Percentiles rank a stretch among this genome's conserved stretches.
phyloP scores from a whole-genome alignment of 2,888 invertebrate species.

The Amphipoea oculea region DNA sequence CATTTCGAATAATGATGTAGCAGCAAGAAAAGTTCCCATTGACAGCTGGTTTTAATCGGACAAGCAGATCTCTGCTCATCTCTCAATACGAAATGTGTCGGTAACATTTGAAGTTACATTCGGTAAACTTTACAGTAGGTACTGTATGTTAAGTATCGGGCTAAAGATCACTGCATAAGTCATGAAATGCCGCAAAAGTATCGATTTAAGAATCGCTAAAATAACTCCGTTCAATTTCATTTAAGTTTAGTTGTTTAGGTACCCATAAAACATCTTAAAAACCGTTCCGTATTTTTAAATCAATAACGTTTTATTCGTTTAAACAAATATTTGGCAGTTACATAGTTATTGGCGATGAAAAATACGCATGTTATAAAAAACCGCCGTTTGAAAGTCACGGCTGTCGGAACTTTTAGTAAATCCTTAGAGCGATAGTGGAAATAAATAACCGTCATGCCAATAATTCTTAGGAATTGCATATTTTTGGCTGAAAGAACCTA shows the following conservation, averaged over 20 bases:
- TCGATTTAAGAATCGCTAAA: constrained; percentile 28
- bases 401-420: constrained; percentile 37
- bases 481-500: neutral
- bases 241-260: constrained; percentile 1
- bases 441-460: constrained; percentile 23
- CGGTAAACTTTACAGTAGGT: constrained; percentile 43
- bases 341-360: constrained; percentile 3
- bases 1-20: constrained; percentile 41
- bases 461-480: neutral
- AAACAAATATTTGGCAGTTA: constrained; percentile 14
- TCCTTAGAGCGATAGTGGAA: constrained; percentile 22
- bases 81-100: constrained; percentile 49
- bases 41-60: constrained; percentile 34
- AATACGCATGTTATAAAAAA: neutral
- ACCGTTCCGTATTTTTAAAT: neutral
- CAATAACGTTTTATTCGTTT: constrained; percentile 20
- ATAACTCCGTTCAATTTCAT: constrained; percentile 15
- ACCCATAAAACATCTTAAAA: neutral
- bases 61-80: constrained; percentile 47
- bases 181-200: constrained; percentile 28
- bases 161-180: constrained; percentile 52
- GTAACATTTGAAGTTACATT: constrained; percentile 53
- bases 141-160: constrained; percentile 41
- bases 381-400: constrained; percentile 49
- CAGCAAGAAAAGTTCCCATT: constrained; percentile 13